These are phyloP conservation scores for Lordiphosa collinella DNA, from an alignment of 1,140 invertebrate species.

Conservation along the genomic window DNA sequence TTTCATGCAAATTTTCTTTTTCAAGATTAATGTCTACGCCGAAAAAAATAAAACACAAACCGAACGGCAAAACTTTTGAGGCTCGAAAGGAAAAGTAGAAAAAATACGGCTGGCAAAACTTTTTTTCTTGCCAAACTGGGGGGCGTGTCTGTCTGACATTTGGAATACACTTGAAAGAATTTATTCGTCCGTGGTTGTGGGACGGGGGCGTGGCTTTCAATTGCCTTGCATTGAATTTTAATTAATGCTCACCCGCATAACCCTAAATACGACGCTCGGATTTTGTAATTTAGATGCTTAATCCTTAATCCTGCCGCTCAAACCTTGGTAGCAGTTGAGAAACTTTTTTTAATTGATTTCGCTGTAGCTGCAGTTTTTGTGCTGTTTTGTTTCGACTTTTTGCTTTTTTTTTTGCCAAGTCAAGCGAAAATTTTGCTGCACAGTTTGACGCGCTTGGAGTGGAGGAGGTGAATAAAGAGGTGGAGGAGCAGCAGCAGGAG, in stretches of 20 bases:
- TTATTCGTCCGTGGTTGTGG: too few species aligned
- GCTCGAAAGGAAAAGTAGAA: constrained; percentile 12
- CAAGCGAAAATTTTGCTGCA: constrained; percentile 33
- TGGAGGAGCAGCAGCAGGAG: too few species aligned
- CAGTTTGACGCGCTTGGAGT: constrained; percentile 40
- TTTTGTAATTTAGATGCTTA: constrained; percentile 58
- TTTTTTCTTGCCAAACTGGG: constrained; percentile 16
- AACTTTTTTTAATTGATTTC: constrained; percentile 73
- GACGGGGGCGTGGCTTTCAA: constrained; percentile 13
- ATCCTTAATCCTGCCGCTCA: constrained; percentile 39
- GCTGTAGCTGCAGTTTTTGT: constrained; percentile 24
- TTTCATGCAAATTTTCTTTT: constrained; percentile 75
- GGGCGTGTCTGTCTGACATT: constrained; percentile 33
- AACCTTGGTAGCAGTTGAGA: constrained; percentile 21
- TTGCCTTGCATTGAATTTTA: constrained; percentile 50
- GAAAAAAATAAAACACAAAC: constrained; percentile 9
- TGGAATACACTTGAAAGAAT: constrained; percentile 30
- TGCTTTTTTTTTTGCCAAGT: constrained; percentile 32
- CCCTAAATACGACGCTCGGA: constrained; percentile 18
- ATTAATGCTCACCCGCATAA: constrained; percentile 45
- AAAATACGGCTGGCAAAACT: constrained; percentile 6
- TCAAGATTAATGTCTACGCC: constrained; percentile 69
- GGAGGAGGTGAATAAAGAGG: not conserved
- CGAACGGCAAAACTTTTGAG: constrained; percentile 26
- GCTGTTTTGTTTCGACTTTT: constrained; percentile 11